phyloP scores from a whole-genome alignment of 2,888 invertebrate species.

The Yponomeuta plumbellus region DNA sequence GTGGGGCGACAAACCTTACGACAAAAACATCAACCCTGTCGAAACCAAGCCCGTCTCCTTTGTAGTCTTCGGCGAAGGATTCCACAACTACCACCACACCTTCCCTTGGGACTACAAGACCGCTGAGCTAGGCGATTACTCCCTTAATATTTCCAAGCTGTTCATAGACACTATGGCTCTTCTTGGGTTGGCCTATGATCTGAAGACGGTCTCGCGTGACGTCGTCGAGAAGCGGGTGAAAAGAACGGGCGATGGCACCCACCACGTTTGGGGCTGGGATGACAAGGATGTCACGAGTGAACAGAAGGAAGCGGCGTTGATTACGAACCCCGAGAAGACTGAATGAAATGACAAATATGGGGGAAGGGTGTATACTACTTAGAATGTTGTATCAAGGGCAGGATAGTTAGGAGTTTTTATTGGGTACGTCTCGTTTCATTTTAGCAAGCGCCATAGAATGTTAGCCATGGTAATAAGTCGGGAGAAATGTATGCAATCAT shows the following conservation, averaged over 20 bases:
- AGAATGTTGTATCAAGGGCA: too few species aligned
- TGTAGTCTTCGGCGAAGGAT: conserved; percentile 85
- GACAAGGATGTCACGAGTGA: conserved; percentile 67
- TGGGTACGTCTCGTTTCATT: too few species aligned
- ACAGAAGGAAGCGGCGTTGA: conserved; percentile 35
- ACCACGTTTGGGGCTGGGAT: conserved; percentile 85
- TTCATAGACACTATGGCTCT: conserved; percentile 88
- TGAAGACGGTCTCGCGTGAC: conserved; percentile 85
- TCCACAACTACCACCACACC: conserved; percentile 91
- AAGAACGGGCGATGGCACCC: conserved; percentile 85
- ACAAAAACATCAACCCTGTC: conserved; percentile 83
- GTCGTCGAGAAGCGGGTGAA: conserved; percentile 82
- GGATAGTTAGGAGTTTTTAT: too few species aligned
- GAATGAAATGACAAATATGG: conserved; percentile 28
- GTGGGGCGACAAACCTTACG: conserved; percentile 84
- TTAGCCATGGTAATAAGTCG: too few species aligned
- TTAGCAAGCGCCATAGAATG: too few species aligned
- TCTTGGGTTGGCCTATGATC: conserved; percentile 91
- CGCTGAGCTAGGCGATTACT: conserved; percentile 83
- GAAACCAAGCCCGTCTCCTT: conserved; percentile 81
- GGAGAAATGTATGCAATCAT: too few species aligned
- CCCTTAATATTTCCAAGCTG: conserved; percentile 82
- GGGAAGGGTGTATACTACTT: too few species aligned
- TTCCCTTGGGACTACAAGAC: conserved; percentile 93
- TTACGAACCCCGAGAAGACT: conserved; percentile 40